Base-by-base conservation (phyloP, 2,113 vertebrate genomes). In the Oenanthe oenanthe region DNA sequence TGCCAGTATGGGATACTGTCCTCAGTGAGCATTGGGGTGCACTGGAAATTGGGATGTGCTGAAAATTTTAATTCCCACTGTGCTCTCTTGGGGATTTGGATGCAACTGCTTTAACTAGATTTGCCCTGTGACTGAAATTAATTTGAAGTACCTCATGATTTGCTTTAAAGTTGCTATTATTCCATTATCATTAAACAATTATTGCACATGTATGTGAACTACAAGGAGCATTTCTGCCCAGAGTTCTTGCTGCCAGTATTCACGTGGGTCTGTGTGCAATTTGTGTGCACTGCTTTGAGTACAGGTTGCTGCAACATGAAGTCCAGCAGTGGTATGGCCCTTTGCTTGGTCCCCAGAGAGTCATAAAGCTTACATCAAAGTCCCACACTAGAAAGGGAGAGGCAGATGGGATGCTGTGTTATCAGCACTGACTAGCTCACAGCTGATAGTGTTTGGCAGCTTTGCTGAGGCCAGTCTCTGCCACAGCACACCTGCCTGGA, bases 351-450 rank as follows among this genome's bases (percentile, higher is more conserved):
- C 67, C 54, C 51, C 65, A 57, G 31, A 74, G 47, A 77, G 47
- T 48, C 79, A 51, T 31, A 65, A 74, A 82, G 51, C 74, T 74
- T 22, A 38, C 45, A 50, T 82, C 73, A 79, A 94, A 92, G 73
- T 61, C 53, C 68, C 28, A 4, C n/a, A 24, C 53, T 48, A 38
- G 48, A 77, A 78, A 70, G 60, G 74, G 71, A 77, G 42, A 63
- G 83, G 81, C 65, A 76, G 87, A 48, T 62, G 45, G 72, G 65
- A 54, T 26, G 65, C 82, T 89, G 51, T 86, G 45, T 66, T 91
- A 57, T 58, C 78, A 93, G 81, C 61, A 34, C 57, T 26, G 81
- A 54, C 32, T 40, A 60, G 42, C 56, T 85, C 60, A 26, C 25
- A 51, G 43, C 42, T 81, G 72, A 31, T 13, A 21, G n/a, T 9